phyloP scores from a whole-genome alignment of 2,113 vertebrate species.

The Corythoichthys intestinalis region DNA sequence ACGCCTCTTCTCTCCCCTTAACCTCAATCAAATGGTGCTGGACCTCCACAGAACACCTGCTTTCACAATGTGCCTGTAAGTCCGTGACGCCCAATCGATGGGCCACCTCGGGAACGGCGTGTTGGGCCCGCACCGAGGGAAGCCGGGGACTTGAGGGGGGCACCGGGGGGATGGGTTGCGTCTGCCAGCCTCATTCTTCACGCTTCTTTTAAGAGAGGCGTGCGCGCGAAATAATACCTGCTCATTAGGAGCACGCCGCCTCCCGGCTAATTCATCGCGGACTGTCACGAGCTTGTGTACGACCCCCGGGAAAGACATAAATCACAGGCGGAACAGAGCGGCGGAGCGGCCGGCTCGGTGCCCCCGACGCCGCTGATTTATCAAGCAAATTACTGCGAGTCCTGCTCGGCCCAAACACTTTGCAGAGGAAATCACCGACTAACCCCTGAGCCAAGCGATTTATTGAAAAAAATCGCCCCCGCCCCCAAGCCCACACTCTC shows the following conservation, averaged over 20 bases:
- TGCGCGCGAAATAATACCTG: slow-evolving; percentile 88
- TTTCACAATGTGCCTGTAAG: slow-evolving; percentile 67
- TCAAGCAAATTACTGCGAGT: slow-evolving; percentile 91
- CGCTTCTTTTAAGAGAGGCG: slow-evolving; percentile 72
- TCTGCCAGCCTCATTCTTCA: slow-evolving; percentile 83
- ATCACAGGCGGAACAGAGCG: slow-evolving; percentile 84
- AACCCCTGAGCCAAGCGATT: slow-evolving; percentile 79
- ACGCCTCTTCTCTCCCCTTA: slow-evolving; percentile 53
- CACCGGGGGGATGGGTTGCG: not conserved
- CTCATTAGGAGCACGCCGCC: slow-evolving; percentile 91
- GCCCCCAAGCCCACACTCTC: slow-evolving; percentile 36
- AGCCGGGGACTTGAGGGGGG: not conserved
- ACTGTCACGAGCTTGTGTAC: slow-evolving; percentile 88
- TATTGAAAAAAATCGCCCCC: slow-evolving; percentile 73
- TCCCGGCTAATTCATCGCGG: slow-evolving; percentile 93
- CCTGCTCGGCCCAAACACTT: slow-evolving; percentile 69
- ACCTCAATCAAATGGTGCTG: slow-evolving; percentile 55
- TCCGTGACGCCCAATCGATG: slow-evolving; percentile 92
- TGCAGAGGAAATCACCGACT: slow-evolving; percentile 73
- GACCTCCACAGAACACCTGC: slow-evolving; percentile 50
- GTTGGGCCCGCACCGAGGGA: not conserved
- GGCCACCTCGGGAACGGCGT: slow-evolving; percentile 88
- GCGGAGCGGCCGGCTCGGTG: slow-evolving; percentile 56
- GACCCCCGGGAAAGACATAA: slow-evolving; percentile 96
- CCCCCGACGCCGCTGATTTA: slow-evolving; percentile 83